A percentile compares a stretch with the other conserved stretches of the same genome.
Conservation (phyloP, 2,888 invertebrate genomes). For the Eupithecia dodoneata region DNA sequence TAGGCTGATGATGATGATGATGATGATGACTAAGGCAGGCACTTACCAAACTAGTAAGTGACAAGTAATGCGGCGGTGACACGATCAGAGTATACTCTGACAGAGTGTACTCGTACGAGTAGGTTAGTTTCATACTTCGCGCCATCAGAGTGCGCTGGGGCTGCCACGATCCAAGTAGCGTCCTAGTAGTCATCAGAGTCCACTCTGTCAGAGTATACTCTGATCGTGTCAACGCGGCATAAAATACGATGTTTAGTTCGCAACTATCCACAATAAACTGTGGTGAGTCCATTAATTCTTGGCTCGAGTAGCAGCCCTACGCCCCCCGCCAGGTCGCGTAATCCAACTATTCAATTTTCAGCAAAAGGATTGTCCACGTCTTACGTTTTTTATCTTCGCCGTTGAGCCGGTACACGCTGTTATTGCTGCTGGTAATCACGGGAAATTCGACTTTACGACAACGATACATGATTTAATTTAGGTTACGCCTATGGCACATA, state of each 20-base stretch:
- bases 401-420: conserved; percentile 71
- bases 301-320: conserved; percentile 49
- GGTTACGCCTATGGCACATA: not conserved
- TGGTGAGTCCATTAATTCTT: not conserved
- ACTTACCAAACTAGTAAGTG: too few relatives aligned
- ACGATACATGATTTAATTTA: not conserved
- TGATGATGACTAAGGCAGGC: too few relatives aligned
- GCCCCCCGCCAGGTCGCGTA: conserved; percentile 66
- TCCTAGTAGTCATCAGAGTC: too few relatives aligned
- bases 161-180: too few relatives aligned
- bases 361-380: conserved; percentile 77
- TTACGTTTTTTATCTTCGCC: conserved; percentile 74
- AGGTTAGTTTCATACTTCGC: too few relatives aligned
- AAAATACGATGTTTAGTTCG: not conserved
- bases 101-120: too few relatives aligned
- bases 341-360: conserved; percentile 84
- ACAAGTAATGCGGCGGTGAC: too few relatives aligned
- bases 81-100: too few relatives aligned
- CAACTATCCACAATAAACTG: not conserved
- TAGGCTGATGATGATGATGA: too few relatives aligned
- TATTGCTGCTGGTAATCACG: conserved; percentile 57
- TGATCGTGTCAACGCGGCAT: too few relatives aligned
- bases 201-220: too few relatives aligned
- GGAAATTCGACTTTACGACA: conserved; percentile 37
- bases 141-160: too few relatives aligned